These are phyloP conservation scores for Diabrotica virgifera DNA, from an alignment of 1,140 invertebrate genomes.

Conservation along the genomic window DNA sequence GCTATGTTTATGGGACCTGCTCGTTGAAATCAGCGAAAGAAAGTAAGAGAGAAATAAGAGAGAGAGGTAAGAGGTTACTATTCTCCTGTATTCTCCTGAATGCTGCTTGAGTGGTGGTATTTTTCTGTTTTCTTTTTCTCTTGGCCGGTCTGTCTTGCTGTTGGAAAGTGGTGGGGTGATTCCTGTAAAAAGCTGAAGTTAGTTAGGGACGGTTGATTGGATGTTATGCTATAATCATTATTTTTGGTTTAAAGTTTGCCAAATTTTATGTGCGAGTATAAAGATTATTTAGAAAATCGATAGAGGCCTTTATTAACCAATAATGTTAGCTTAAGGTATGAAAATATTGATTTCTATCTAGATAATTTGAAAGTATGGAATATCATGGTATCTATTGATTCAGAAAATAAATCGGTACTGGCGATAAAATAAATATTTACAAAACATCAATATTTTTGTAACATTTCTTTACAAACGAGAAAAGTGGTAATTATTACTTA, in stretches of 20 bases:
- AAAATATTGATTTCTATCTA: no score
- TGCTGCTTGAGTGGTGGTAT: slow-evolving; percentile 15
- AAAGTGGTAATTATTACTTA: no score
- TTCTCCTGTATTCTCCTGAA: slow-evolving; percentile 16
- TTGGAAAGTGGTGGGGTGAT: slow-evolving; percentile 9
- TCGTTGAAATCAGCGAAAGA: slow-evolving; percentile 20
- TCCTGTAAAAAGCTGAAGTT: slow-evolving; percentile 7
- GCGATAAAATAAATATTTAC: no score
- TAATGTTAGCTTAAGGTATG: no score
- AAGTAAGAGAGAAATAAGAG: slow-evolving; percentile 23
- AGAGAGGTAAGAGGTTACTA: slow-evolving; percentile 21
- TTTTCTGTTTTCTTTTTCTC: slow-evolving; percentile 13
- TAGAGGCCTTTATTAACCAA: no score
- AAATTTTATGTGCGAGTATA: no score
- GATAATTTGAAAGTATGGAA: no score
- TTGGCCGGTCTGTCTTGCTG: background rate
- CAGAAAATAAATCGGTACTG: no score
- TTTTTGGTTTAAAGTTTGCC: background rate
- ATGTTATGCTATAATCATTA: background rate
- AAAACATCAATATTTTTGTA: no score
- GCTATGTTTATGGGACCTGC: slow-evolving; percentile 13
- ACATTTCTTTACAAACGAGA: no score
- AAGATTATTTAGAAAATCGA: no score
- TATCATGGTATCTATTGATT: no score
- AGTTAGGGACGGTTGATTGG: background rate